phyloP scores from a whole-genome alignment of 1,140 invertebrate genomes.

The Heliconius hermathena region DNA sequence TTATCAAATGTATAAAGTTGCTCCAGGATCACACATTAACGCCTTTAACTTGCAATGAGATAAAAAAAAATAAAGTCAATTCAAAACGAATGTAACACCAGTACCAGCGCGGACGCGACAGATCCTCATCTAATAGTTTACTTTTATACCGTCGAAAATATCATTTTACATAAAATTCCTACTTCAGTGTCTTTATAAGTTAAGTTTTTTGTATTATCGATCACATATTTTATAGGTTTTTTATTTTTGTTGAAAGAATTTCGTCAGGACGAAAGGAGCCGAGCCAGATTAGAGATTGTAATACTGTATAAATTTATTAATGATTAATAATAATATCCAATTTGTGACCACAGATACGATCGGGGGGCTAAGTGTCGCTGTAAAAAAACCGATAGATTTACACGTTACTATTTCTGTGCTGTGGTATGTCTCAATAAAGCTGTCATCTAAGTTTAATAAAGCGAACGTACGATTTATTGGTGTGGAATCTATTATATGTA shows the following conservation, averaged over 20 bases:
- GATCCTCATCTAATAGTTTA: background rate
- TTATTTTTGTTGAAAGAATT: slow-evolving; percentile 60
- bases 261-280: slow-evolving; percentile 53
- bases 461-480: no score
- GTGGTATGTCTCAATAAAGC: background rate
- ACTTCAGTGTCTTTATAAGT: slow-evolving; percentile 43
- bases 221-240: slow-evolving; percentile 68
- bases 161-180: slow-evolving; percentile 46
- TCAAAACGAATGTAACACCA: background rate
- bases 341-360: slow-evolving; percentile 40
- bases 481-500: no score
- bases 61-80: background rate
- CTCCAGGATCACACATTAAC: background rate
- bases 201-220: slow-evolving; percentile 56
- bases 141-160: slow-evolving; percentile 43
- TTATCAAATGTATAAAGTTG: background rate
- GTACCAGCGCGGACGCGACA: no score
- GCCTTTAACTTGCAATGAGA: background rate
- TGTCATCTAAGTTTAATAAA: background rate
- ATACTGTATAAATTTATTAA: slow-evolving; percentile 76
- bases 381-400: slow-evolving; percentile 7
- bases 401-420: background rate
- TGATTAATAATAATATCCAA: slow-evolving; percentile 76
- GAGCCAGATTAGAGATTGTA: slow-evolving; percentile 66
- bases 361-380: slow-evolving; percentile 17